Evolutionary conservation across 2,113 vertebrate species (phyloP).

Genomic region (Lepisosteus osseus): DNA sequence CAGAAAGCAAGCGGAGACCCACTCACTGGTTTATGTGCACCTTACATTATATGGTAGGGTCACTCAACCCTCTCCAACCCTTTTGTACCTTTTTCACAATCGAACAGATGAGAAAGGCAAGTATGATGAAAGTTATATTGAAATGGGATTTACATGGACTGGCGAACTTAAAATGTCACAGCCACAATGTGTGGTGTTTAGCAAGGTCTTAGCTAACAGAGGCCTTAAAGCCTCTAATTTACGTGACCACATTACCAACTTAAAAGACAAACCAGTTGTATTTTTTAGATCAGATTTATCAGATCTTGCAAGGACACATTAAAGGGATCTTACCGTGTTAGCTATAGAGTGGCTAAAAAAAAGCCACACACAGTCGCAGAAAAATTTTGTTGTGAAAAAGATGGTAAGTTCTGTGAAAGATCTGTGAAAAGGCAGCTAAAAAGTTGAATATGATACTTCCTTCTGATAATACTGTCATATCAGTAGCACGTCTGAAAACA

Average conservation of each 20-base stretch:
- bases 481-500: constrained; percentile 47
- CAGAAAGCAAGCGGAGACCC: no score
- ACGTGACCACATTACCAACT: constrained; percentile 8
- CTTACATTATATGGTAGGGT: no score
- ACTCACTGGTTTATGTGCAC: no score
- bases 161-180: neutral
- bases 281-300: constrained; percentile 6
- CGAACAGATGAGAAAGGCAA: no score
- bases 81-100: no score
- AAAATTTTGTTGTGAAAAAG: constrained; percentile 50
- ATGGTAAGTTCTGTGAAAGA: constrained; percentile 42
- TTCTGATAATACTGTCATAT: constrained; percentile 45
- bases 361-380: constrained; percentile 50
- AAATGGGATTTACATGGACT: neutral
- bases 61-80: no score
- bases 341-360: constrained; percentile 45
- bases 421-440: constrained; percentile 49
- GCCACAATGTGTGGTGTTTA: neutral
- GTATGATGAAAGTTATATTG: no score
- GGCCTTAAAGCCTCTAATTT: constrained; percentile 14
- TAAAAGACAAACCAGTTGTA: constrained; percentile 19
- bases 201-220: constrained; percentile 17
- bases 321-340: constrained; percentile 34
- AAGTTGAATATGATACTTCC: constrained; percentile 40
- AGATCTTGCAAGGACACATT: constrained; percentile 24